These are phyloP conservation scores for Cariama cristata DNA, from an alignment of 2,113 vertebrate genomes.

Conservation along the genomic window DNA sequence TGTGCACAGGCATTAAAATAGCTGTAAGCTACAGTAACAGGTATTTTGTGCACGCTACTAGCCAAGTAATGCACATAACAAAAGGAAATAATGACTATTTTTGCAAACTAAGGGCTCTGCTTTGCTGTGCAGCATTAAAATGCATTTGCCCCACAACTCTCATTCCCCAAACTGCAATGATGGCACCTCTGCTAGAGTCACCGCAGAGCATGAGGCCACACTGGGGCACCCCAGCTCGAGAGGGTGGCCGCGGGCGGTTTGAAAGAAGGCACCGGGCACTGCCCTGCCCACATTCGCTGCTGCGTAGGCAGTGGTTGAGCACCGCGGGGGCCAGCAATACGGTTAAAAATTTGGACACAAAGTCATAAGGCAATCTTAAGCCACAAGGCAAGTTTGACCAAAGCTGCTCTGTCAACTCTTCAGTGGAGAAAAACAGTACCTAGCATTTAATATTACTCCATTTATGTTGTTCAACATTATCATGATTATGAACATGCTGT, in stretches of 20 bases:
- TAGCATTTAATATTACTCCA: background rate
- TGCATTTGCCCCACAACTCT: background rate
- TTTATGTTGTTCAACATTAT: accelerated
- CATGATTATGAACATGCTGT: background rate
- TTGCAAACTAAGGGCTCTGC: background rate
- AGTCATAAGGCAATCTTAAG: background rate
- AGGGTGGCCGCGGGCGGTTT: accelerated
- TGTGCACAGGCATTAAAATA: background rate
- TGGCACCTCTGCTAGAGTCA: background rate
- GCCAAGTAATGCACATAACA: background rate
- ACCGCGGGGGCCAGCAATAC: accelerated
- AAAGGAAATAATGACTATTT: background rate
- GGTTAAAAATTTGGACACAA: background rate
- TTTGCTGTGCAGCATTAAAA: background rate
- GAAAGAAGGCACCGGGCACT: background rate
- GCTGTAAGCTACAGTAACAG: background rate
- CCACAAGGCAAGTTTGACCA: background rate
- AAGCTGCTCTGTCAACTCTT: background rate
- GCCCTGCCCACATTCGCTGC: accelerated
- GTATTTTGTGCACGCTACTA: accelerated
- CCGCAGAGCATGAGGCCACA: accelerated
- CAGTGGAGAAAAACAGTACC: background rate
- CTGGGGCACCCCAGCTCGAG: background rate
- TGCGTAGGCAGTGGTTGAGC: background rate
- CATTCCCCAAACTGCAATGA: background rate